A percentile compares a stretch with the other conserved stretches of the same genome.
Evolutionary conservation across 2,797 vertebrate genomes (phyloP).

Genomic region (Notoglanidium macrostoma): DNA sequence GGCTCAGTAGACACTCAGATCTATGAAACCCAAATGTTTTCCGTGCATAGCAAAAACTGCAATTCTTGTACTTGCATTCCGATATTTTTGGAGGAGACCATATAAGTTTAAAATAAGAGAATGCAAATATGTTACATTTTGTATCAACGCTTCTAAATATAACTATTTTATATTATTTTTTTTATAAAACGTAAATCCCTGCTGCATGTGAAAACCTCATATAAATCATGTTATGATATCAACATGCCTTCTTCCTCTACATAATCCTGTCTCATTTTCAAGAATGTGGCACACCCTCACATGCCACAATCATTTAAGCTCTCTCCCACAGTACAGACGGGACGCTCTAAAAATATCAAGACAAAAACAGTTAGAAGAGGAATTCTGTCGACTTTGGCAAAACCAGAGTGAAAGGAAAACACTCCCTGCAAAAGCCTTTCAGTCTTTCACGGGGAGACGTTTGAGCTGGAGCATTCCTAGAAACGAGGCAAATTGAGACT

Average conservation of each 20-base stretch:
- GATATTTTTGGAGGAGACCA: not conserved
- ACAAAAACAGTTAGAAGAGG: constrained; percentile 68
- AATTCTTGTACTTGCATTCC: not conserved
- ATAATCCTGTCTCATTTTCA: constrained; percentile 40
- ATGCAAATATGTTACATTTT: not conserved
- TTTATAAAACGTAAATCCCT: not conserved
- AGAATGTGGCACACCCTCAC: constrained; percentile 17
- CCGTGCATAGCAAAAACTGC: not conserved
- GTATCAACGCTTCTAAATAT: not conserved
- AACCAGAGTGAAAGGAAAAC: constrained; percentile 53
- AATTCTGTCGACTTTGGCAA: constrained; percentile 61
- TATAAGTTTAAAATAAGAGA: not conserved
- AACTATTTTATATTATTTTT: not conserved
- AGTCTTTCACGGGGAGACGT: not conserved
- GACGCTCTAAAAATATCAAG: constrained; percentile 64
- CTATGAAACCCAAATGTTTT: not conserved
- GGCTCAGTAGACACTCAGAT: not conserved
- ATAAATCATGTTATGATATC: constrained; percentile 1
- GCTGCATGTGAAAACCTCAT: not conserved
- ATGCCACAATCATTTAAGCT: constrained; percentile 59
- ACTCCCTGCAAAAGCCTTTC: constrained; percentile 57
- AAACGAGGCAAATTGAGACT: not conserved
- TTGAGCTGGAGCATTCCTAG: constrained; percentile 50
- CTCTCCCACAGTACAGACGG: constrained; percentile 67
- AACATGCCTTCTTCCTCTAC: constrained; percentile 5